A percentile compares a stretch with the other conserved stretches of the same genome.
Evolutionary conservation across 2,113 vertebrate genomes (phyloP).

Genomic region (Hydrolagus affinis): DNA sequence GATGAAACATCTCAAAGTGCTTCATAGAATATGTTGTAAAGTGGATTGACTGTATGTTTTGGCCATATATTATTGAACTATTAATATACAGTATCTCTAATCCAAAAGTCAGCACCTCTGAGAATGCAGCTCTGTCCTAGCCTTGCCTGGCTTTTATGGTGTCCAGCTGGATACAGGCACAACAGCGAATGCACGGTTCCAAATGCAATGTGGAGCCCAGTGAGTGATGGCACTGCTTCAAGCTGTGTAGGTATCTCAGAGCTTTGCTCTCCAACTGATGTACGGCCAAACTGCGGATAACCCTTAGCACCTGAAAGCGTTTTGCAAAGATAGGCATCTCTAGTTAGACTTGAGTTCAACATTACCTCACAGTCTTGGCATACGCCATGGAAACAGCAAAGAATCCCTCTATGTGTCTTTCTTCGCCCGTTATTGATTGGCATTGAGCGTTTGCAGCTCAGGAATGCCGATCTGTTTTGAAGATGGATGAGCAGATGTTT

Average conservation of each 20-base stretch:
- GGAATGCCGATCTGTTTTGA: background rate
- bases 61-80: too few species aligned
- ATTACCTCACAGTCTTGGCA: slow-evolving; percentile 14
- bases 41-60: too few species aligned
- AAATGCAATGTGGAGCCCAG: background rate
- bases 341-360: slow-evolving; percentile 2
- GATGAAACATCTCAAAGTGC: too few species aligned
- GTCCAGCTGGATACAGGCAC: background rate
- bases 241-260: background rate
- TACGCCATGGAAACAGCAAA: background rate
- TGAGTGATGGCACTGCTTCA: slow-evolving; percentile 16
- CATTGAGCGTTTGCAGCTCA: background rate
- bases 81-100: too few species aligned
- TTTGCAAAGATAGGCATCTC: background rate
- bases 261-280: background rate
- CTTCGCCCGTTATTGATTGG: background rate
- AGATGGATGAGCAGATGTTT: slow-evolving; percentile 19
- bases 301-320: background rate
- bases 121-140: too few species aligned
- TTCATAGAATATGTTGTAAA: too few species aligned
- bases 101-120: too few species aligned
- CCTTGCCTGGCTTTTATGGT: background rate
- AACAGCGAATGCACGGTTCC: background rate
- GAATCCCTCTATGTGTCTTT: background rate
- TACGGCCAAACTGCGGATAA: background rate